Conservation (phyloP, 2,888 invertebrate species). For the Leptopilina drosophilae region DNA sequence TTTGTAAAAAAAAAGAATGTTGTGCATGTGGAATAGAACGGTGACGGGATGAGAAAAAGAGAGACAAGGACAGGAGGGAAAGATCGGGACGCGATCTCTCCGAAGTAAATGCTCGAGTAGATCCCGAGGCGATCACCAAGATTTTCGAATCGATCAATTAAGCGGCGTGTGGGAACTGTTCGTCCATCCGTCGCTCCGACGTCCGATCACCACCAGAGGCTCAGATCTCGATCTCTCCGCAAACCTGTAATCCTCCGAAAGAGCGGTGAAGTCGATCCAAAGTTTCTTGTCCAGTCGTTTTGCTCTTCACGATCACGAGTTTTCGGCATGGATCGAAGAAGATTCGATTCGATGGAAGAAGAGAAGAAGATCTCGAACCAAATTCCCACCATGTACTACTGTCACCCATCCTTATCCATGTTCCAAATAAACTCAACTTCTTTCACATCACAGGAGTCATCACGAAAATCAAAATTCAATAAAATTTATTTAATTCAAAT, state of each 20-base stretch:
- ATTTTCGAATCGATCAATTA: slow-evolving; percentile 77
- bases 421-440: slow-evolving; percentile 52
- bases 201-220: slow-evolving; percentile 71
- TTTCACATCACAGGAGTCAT: slow-evolving; percentile 53
- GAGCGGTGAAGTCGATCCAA: slow-evolving; percentile 53
- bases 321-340: slow-evolving; percentile 44
- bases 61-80: slow-evolving; percentile 24
- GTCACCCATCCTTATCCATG: slow-evolving; percentile 52
- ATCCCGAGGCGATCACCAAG: slow-evolving; percentile 74
- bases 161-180: slow-evolving; percentile 76
- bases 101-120: slow-evolving; percentile 66
- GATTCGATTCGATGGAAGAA: slow-evolving; percentile 36
- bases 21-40: background rate
- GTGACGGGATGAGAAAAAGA: slow-evolving; percentile 24
- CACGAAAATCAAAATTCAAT: slow-evolving; percentile 50
- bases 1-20: too few species aligned
- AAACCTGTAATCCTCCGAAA: slow-evolving; percentile 76
- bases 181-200: slow-evolving; percentile 61
- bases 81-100: slow-evolving; percentile 53
- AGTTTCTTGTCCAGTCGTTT: slow-evolving; percentile 51
- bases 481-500: too few species aligned
- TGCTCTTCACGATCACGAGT: slow-evolving; percentile 58
- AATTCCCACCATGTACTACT: slow-evolving; percentile 55
- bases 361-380: slow-evolving; percentile 23
- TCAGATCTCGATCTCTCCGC: slow-evolving; percentile 75